Base-by-base conservation (phyloP, 2,888 invertebrate species). In the Dendrolimus houi region DNA sequence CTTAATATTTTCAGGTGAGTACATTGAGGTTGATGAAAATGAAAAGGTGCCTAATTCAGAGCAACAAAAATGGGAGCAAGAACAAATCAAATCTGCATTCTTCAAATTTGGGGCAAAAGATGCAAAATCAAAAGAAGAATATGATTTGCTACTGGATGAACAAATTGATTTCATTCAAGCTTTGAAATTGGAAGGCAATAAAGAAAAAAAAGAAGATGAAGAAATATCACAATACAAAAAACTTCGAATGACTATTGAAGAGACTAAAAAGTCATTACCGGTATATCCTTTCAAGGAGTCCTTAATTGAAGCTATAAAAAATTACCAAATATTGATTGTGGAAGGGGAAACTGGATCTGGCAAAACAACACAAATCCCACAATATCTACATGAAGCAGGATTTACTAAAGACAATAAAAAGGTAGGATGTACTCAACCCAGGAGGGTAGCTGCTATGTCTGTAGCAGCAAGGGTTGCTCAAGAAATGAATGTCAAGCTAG, bases 371-470 rank as follows among this genome's bases (percentile, higher is more conserved):
- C 99, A 99, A 91, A 97, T 99, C 67, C 99, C 99, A 0, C 99
- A 99, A 83, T 99, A 99, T 86, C 92, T 99, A 9, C 95, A 98
- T 79, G 98, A 99, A 77, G 96, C 98, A 55, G 99, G 97, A 2
- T 97, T 95, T 72, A 96, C 96, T 1, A 87, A 93, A 56, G 94
- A 95, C 75, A 95, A 94, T 52, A 97, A 96, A 88, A 95, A 95
- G 83, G 97, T 99, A 72, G 99, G 99, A 1, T 99, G 99, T 76
- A 99, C 99, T 0, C 98, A 99, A 81, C 99, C 99, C 0, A 92
- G 99, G 64, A 92, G 99, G 81, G 99, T 99, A 1, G 99, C 99
- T 29, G 99, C 99, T 2, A 99, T 99, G 99, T 98, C 98, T n/a
- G 99, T 99, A 29, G 97, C 99, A 17, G 96, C 99, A 6, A 93